Conservation (phyloP, 2,888 invertebrate species). For the Melinaea menophilus region DNA sequence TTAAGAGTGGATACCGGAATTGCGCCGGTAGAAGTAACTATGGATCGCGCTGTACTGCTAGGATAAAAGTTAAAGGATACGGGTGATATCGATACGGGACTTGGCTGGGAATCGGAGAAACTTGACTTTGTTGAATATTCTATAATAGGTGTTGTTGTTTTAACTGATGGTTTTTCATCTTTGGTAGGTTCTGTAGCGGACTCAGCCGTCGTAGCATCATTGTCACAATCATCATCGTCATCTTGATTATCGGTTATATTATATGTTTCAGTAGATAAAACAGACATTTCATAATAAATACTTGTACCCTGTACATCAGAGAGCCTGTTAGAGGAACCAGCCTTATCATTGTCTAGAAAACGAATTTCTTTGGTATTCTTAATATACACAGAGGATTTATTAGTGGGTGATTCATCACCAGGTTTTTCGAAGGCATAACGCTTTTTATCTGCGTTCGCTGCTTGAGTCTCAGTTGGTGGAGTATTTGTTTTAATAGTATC, state of each 20-base stretch:
- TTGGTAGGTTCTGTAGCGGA: slow-evolving; percentile 52
- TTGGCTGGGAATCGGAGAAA: slow-evolving; percentile 32
- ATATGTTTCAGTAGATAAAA: slow-evolving; percentile 70
- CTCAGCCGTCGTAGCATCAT: slow-evolving; percentile 47
- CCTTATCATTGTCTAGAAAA: slow-evolving; percentile 65
- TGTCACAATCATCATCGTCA: slow-evolving; percentile 68
- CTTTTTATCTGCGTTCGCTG: slow-evolving; percentile 52
- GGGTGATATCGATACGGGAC: slow-evolving; percentile 44
- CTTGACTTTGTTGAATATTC: slow-evolving; percentile 38
- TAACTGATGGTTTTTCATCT: slow-evolving; percentile 51
- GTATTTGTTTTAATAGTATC: slow-evolving; percentile 54
- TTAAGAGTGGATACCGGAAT: slow-evolving; percentile 50
- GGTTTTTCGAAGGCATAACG: slow-evolving; percentile 64
- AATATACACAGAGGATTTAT: slow-evolving; percentile 69
- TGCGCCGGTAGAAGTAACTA: slow-evolving; percentile 31
- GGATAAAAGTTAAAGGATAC: slow-evolving; percentile 38
- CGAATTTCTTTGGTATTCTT: slow-evolving; percentile 77
- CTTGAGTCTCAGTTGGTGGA: slow-evolving; percentile 47
- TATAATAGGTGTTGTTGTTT: slow-evolving; percentile 42
- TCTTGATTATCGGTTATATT: slow-evolving; percentile 63
- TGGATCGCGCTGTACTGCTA: slow-evolving; percentile 27
- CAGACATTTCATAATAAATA: slow-evolving; percentile 73
- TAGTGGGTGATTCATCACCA: slow-evolving; percentile 67
- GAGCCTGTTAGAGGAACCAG: slow-evolving; percentile 58
- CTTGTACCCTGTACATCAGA: slow-evolving; percentile 73